phyloP scores from a whole-genome alignment of 2,888 invertebrate genomes.

The Strigamia crassipes region DNA sequence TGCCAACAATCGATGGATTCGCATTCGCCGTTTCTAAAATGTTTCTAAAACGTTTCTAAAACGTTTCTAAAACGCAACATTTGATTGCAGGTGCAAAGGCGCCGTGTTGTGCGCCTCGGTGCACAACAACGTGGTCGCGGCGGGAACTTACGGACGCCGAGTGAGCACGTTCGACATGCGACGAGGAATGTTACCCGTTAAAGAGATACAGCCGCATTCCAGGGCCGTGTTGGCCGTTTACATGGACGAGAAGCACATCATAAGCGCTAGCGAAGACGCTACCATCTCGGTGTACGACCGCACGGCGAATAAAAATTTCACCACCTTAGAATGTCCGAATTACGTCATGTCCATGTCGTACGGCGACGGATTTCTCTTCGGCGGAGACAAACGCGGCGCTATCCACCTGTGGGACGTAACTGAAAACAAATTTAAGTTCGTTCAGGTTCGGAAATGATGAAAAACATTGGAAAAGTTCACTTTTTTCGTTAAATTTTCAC shows the following conservation, averaged over 20 bases:
- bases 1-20: too few species aligned
- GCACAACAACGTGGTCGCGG: background rate
- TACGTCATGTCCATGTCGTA: slow-evolving; percentile 10
- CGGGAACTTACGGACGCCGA: slow-evolving; percentile 24
- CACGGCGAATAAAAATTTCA: background rate
- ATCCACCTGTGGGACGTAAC: slow-evolving; percentile 19
- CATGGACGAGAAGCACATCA: background rate
- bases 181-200: background rate
- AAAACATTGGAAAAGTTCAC: background rate
- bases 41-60: too few species aligned
- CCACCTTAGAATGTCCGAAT: background rate
- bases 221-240: background rate
- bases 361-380: background rate
- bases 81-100: background rate
- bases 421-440: background rate
- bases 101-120: background rate
- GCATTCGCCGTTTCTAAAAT: too few species aligned
- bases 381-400: slow-evolving; percentile 31
- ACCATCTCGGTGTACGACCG: background rate
- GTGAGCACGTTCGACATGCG: background rate
- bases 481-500: background rate
- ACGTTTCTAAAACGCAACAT: too few species aligned
- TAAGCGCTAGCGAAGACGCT: slow-evolving; percentile 22
- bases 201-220: background rate
- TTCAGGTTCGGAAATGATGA: background rate